Evolutionary conservation across 2,797 vertebrate species (phyloP), one percentile per base, ranked within the genome.

Genomic region (Gallinago stenura): DNA sequence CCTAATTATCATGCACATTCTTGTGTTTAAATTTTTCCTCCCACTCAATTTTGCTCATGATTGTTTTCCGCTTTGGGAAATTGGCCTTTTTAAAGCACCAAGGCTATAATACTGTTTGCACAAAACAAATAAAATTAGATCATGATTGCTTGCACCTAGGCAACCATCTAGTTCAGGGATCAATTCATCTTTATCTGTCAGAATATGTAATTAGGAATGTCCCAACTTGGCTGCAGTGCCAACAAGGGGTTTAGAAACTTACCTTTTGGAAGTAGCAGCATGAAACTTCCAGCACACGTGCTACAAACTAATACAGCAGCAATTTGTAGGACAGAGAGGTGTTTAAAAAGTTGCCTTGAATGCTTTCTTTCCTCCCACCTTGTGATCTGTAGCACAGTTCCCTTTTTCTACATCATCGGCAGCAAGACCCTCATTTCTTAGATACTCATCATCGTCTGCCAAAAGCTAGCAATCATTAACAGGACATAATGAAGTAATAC

Each of bases 101-200:
- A 66, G 73, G 77, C 57, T 48, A 77, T 62, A 89, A 89, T 54
- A 48, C 39, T 94, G 57, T 94, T 93, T 84, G 70, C 70, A 92
- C 80, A 93, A 95, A 97, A 94, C 85, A 96, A 92, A 83, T 87
- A 89, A 89, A 90, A 90, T 89, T 35, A 90, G 66, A 84, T 87
- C 77, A 60, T 68, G 86, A 93, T 70, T 89, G 35, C 75, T 84
- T 94, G 70, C 45, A 95, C 70, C 77, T 90, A 84, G 70, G 51
- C 80, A 90, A 66, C 66, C 64, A 87, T 84, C 51, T 72, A 84
- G 28, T 82, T 85, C 73, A 80, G 51, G 33, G 72, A 91, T 86
- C 84, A 86, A 80, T 81, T 86, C 43, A 60, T 77, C 71, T 91
- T 93, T 87, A 77, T 91, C 89, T 87, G 48, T 73, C 93, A 87